Percentiles rank a stretch among this genome's conserved stretches.
These are phyloP conservation scores for Tiliacea citrago DNA, from an alignment of 2,888 invertebrate species.

Conservation along the genomic window DNA sequence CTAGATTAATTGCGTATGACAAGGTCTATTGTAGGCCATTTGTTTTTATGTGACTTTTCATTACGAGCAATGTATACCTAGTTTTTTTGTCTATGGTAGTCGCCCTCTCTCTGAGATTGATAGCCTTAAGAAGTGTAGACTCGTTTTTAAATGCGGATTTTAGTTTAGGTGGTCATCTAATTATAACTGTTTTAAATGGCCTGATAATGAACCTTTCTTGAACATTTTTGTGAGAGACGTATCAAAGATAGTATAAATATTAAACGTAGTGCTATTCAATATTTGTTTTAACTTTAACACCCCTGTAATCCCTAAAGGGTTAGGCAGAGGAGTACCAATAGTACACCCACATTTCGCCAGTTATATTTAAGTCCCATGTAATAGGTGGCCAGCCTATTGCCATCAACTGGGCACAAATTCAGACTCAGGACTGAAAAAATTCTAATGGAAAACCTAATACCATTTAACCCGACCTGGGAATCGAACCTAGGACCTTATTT, in stretches of 20 bases:
- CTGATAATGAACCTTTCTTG: not conserved
- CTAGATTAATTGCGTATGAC: conserved; percentile 55
- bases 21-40: conserved; percentile 47
- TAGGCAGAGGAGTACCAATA: not conserved
- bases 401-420: too few species aligned
- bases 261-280: not conserved
- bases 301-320: too few species aligned
- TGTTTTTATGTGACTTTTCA: conserved; percentile 26
- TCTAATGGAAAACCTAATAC: too few species aligned
- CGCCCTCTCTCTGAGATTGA: conserved; percentile 21
- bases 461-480: too few species aligned
- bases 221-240: not conserved
- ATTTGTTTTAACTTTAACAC: not conserved
- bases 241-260: not conserved
- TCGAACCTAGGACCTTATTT: too few species aligned
- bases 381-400: too few species aligned
- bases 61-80: conserved; percentile 28
- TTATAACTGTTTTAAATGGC: not conserved
- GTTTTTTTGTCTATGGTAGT: conserved; percentile 39
- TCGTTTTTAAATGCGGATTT: not conserved
- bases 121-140: not conserved
- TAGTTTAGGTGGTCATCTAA: not conserved
- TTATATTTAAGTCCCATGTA: too few species aligned
- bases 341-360: too few species aligned
- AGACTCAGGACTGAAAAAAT: too few species aligned